Base-by-base conservation (phyloP, 23 tunicate genomes). In the Halocynthia aurantium region DNA sequence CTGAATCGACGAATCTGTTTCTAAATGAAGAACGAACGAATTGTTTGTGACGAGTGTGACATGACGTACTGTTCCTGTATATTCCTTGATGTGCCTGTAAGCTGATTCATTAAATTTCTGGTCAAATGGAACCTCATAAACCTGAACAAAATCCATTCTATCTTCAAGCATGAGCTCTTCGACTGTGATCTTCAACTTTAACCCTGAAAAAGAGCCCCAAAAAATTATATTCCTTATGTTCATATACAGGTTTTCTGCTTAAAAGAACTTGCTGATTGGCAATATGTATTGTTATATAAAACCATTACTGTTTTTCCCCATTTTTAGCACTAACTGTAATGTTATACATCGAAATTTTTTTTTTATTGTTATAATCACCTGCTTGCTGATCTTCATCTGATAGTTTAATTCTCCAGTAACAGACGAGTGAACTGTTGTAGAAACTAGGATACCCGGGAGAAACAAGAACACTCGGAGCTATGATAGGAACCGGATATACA, bases 361-460 rank as follows among this genome's bases (percentile, higher is more conserved):
- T 31, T 31, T 1, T 4, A 31, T 4, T 31, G 44, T 31, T 31
- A 31, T 31, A 31, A 31, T 31, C 44, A 31, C 44, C 44, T 31
- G 44, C 44, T 31, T 4, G 44, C 44, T 31, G 76, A 50, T 83
- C 76, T 62, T 7, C 31, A 11, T 76, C 81, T 11, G 87, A 76
- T 11, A 84, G 74, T 10, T 52, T 70, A 13, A 84, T 58, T 7
- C 82, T 11, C 92, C 92, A 86, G 11, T 75, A 53, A 61, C 92
- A 86, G 53, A 44, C 10, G 22, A 57, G 77, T 6, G 12, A 6
- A 11, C 76, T 52, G 18, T 31, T 52, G 67, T 86, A 86, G 6
- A 51, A 17, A 53, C 52, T 50, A 50, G 84, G 84, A 65, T 80
- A 86, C 40, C 84, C 78, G 6, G 92, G 92, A 13, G 92, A 81